Conservation (phyloP, 2,797 vertebrate species). For the Rhynchonycteris naso region DNA sequence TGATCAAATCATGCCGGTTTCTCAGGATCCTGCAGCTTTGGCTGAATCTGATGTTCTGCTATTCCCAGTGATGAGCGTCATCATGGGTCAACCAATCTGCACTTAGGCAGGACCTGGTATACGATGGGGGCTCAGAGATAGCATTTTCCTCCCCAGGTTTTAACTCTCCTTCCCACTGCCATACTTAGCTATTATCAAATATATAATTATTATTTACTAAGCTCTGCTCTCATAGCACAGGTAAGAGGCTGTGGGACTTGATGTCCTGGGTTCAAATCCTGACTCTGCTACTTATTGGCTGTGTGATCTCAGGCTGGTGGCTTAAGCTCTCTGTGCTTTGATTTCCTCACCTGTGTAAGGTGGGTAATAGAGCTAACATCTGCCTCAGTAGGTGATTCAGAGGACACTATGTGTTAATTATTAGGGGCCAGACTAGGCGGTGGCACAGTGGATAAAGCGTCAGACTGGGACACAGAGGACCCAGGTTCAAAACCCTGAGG, state of each 20-base stretch:
- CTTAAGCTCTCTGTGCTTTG: neutral
- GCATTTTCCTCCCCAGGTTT: neutral
- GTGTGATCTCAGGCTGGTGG: neutral
- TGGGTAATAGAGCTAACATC: neutral
- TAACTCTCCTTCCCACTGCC: fast-evolving
- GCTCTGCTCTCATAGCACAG: neutral
- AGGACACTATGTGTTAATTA: no score
- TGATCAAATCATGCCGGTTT: fast-evolving
- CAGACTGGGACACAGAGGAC: no score
- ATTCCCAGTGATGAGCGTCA: neutral
- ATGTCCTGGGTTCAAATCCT: neutral
- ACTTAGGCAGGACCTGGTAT: neutral
- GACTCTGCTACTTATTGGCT: neutral
- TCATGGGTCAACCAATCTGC: neutral
- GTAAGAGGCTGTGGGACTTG: neutral
- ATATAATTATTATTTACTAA: neutral
- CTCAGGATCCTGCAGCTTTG: neutral
- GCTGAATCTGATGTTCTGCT: neutral
- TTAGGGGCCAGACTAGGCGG: no score
- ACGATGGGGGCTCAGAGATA: fast-evolving
- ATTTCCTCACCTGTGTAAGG: neutral
- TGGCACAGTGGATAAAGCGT: no score
- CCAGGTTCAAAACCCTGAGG: no score
- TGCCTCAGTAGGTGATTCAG: neutral
- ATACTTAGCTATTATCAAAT: neutral